These are phyloP conservation scores for Girardinus metallicus DNA, from an alignment of 2,797 vertebrate genomes.

Conservation along the genomic window DNA sequence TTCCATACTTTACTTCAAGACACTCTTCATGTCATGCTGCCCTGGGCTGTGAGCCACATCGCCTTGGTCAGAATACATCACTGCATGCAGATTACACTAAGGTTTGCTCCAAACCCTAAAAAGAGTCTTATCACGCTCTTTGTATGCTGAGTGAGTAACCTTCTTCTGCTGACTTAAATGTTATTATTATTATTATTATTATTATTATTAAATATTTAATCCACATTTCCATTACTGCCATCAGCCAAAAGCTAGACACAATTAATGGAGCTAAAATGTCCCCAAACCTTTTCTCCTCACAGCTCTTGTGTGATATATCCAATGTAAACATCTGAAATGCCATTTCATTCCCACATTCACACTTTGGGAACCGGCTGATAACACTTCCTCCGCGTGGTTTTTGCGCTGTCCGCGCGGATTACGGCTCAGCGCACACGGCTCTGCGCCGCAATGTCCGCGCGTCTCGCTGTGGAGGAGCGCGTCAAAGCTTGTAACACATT, in stretches of 20 bases:
- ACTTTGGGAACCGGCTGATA: neutral
- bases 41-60: neutral
- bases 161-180: neutral
- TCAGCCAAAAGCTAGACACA: neutral
- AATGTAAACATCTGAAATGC: neutral
- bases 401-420: neutral
- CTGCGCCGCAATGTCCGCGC: conserved; percentile 17
- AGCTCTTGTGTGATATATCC: neutral
- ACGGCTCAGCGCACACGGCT: conserved; percentile 15
- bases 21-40: neutral
- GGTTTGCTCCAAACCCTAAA: neutral
- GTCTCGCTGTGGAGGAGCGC: conserved; percentile 11
- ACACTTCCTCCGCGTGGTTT: neutral
- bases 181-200: too few relatives aligned
- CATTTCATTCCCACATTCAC: neutral
- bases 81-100: neutral
- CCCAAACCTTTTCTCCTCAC: neutral
- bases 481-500: conserved; percentile 34
- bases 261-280: neutral
- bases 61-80: neutral
- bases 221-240: neutral
- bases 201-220: neutral
- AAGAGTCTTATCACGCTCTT: neutral
- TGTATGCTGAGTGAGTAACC: too few relatives aligned
- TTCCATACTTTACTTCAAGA: too few relatives aligned